Evolutionary conservation across 2,113 vertebrate species (phyloP).

Genomic region (Gila orcuttii): DNA sequence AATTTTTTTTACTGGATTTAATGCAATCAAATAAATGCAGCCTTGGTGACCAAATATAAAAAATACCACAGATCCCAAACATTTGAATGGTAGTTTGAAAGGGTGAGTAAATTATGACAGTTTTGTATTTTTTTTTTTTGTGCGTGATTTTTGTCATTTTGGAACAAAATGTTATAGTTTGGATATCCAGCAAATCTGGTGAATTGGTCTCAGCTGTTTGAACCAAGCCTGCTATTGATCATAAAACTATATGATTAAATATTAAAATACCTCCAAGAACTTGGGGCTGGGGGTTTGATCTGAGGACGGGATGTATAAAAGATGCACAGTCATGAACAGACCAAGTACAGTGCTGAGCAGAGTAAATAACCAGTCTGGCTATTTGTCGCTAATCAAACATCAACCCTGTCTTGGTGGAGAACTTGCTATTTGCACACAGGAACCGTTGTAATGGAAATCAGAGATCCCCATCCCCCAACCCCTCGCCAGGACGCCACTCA

Average conservation of each 20-base stretch:
- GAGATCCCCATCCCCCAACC: background rate
- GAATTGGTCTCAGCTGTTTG: background rate
- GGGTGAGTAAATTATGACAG: too few species aligned
- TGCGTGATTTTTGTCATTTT: too few species aligned
- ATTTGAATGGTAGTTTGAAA: too few species aligned
- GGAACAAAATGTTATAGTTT: background rate
- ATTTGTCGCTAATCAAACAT: conserved; percentile 48
- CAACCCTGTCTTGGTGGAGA: conserved; percentile 35
- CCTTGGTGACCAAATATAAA: background rate
- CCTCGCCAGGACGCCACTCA: background rate
- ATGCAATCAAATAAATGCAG: background rate
- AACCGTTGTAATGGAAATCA: conserved; percentile 43
- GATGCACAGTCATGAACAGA: conserved; percentile 35
- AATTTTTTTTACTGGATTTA: background rate
- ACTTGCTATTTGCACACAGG: conserved; percentile 54
- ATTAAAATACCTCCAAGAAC: conserved; percentile 14
- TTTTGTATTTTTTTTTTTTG: background rate
- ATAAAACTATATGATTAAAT: conserved; percentile 34
- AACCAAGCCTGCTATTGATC: background rate
- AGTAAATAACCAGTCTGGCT: conserved; percentile 53
- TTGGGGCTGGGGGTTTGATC: background rate
- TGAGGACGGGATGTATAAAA: conserved; percentile 22
- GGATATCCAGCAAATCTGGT: background rate
- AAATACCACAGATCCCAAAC: background rate
- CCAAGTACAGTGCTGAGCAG: conserved; percentile 15